Base-by-base conservation (phyloP, 2,113 vertebrate genomes). In the Callorhinus ursinus region DNA sequence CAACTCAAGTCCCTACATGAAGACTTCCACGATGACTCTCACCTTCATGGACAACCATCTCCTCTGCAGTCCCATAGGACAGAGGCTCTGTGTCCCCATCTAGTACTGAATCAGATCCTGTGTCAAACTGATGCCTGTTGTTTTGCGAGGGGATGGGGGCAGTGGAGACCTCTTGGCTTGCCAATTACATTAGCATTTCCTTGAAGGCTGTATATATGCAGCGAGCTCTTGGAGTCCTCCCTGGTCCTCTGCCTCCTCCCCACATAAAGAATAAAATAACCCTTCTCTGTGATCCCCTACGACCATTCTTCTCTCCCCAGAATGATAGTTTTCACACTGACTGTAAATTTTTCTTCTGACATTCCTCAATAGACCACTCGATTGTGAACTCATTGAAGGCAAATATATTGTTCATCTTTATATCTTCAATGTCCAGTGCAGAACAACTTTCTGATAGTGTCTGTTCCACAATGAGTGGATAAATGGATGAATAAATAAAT, bases 121-220 rank as follows among this genome's bases (percentile, higher is more conserved):
- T 21, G 28, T 71, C 88, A 36, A 19, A 26, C 3, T n/a, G 14
- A 33, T 31, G 8, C 16, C 31, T 61, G 51, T n/a, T 46, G 28
- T 3, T 39, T 31, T 81, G 3, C 21, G 9, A 12, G 9, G 28
- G 31, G 31, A 2, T 0, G 13, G 28, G 2, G 31, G 1, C 4
- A 12, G 7, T 46, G 46, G 46, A 46, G 7, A 46, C 46, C 57
- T n/a, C 51, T 71, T 8, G 3, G 72, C 79, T 90, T 77, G 49
- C 53, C 49, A 51, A 4, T 74, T 39, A 26, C 26, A 24, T 88
- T 53, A 63, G 42, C 9, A 33, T 80, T 88, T 92, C 24, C 77
- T 77, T 80, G 24, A 79, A 88, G 55, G 31, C 31, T 92, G 6
- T 76, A 13, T 26, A 8, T 10, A 7, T 12, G 12, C 42, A 39